Evolutionary conservation across 2,888 invertebrate species (phyloP).

Genomic region (Polyommatus icarus): DNA sequence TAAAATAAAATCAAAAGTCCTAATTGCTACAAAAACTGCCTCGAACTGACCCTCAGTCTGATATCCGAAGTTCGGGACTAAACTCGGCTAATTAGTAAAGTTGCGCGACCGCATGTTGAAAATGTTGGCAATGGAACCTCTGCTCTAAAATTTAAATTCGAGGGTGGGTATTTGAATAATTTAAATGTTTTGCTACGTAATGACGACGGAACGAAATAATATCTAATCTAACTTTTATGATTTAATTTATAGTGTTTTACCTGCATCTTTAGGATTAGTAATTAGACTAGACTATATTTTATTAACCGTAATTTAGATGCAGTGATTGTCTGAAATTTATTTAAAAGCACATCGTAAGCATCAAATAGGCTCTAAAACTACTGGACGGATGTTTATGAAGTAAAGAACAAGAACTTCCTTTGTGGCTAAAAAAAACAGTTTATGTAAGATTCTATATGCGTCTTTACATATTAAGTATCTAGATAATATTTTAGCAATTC

Average conservation of each 20-base stretch:
- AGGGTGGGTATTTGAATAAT: conserved; percentile 21
- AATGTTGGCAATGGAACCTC: conserved; percentile 24
- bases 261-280: neutral
- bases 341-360: no score
- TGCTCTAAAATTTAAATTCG: conserved; percentile 17
- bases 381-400: no score
- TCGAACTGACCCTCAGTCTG: conserved; percentile 29
- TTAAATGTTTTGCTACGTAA: conserved; percentile 6
- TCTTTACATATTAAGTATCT: no score
- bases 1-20: neutral
- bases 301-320: no score
- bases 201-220: neutral
- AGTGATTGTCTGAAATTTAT: no score
- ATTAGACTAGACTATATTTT: no score
- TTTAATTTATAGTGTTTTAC: neutral
- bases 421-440: no score
- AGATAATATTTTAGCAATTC: no score
- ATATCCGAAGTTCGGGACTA: conserved; percentile 36
- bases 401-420: no score
- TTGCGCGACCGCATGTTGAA: conserved; percentile 36
- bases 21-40: conserved; percentile 23
- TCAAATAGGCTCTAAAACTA: no score
- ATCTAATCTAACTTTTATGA: conserved; percentile 9
- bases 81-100: conserved; percentile 44
- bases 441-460: no score